These are phyloP conservation scores for Spermophilus dauricus DNA, from an alignment of 2,113 vertebrate genomes.

Conservation along the genomic window DNA sequence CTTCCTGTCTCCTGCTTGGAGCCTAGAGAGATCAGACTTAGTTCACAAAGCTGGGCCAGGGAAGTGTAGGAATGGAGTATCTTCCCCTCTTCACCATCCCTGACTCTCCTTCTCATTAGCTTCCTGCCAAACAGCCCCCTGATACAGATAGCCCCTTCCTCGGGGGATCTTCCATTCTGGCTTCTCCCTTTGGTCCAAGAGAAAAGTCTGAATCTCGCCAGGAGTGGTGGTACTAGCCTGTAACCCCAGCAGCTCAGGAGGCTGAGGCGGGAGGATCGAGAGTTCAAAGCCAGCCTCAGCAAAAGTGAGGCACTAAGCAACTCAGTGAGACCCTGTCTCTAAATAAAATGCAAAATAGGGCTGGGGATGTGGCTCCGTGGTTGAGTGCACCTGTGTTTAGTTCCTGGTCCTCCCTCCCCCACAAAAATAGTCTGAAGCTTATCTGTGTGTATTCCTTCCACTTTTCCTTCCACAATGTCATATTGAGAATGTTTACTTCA, in stretches of 20 bases:
- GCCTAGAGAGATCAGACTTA: background rate
- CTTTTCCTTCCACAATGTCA: background rate
- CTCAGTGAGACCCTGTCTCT: too few species aligned
- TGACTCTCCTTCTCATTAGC: background rate
- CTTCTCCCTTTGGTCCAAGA: background rate
- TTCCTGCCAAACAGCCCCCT: background rate
- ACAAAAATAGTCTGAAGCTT: too few species aligned
- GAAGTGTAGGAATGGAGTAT: background rate
- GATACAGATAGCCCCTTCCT: background rate
- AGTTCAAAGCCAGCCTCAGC: too few species aligned
- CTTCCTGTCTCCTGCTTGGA: background rate
- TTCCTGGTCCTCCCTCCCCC: too few species aligned
- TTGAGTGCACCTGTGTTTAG: too few species aligned
- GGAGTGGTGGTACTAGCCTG: too few species aligned
- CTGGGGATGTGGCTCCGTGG: too few species aligned
- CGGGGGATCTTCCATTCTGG: background rate
- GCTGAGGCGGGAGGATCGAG: too few species aligned
- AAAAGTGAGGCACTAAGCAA: too few species aligned
- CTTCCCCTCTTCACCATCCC: background rate
- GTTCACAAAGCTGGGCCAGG: background rate
- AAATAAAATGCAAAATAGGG: too few species aligned
- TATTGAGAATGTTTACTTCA: conserved; percentile 17
- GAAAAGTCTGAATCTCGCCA: background rate
- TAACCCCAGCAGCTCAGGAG: too few species aligned
- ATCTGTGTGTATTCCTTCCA: background rate